Conservation (phyloP, 2,888 invertebrate species). For the Geotrupes spiniger region DNA sequence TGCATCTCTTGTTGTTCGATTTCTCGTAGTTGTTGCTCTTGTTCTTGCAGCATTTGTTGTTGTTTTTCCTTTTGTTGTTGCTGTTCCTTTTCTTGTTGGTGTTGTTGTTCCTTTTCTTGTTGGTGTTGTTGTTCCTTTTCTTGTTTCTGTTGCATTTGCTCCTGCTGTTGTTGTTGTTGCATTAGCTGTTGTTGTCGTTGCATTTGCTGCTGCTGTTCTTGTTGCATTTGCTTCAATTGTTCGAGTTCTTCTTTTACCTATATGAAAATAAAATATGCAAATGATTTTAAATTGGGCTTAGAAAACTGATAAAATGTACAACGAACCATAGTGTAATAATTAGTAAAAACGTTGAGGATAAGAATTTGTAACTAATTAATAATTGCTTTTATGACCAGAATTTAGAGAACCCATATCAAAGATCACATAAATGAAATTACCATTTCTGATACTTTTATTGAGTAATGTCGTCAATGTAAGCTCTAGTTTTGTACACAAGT, state of each 20-base stretch:
- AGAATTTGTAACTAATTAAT: no score
- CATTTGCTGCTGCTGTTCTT: conserved; percentile 30
- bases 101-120: conserved; percentile 5
- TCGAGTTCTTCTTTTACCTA: conserved; percentile 43
- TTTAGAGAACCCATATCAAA: no score
- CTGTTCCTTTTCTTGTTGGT: conserved; percentile 1
- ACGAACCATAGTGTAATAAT: conserved; percentile 1
- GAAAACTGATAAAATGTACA: conserved; percentile 1
- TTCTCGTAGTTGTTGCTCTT: no score
- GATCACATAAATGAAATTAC: no score
- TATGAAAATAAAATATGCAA: conserved; percentile 17
- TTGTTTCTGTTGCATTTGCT: neutral
- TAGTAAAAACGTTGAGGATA: no score
- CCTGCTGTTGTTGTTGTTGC: conserved; percentile 22
- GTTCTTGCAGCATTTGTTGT: neutral
- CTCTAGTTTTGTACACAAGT: no score
- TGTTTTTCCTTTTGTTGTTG: neutral
- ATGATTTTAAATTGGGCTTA: no score
- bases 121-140: conserved; percentile 1
- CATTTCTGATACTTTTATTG: no score
- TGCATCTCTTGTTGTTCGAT: neutral
- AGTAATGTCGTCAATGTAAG: no score
- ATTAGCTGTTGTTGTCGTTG: neutral
- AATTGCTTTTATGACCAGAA: no score
- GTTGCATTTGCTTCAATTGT: conserved; percentile 40